Evolutionary conservation across 2,888 invertebrate species (phyloP).

Genomic region (Lasiommata megera): DNA sequence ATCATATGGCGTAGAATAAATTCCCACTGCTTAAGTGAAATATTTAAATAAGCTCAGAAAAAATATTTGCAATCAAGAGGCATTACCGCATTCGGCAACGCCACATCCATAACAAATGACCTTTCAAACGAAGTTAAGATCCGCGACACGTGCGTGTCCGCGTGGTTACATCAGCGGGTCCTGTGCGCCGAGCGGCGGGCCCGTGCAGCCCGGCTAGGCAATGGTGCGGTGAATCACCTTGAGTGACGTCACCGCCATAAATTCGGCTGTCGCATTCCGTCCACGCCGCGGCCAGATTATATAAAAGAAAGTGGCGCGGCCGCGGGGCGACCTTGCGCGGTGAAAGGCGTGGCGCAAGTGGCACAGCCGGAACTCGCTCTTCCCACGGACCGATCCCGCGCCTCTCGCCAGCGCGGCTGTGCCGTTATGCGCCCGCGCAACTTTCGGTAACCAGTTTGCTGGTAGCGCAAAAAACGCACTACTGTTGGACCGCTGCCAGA

Average conservation of each 20-base stretch:
- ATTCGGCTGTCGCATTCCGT: constrained; percentile 75
- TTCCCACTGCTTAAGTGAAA: background rate
- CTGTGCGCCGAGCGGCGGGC: constrained; percentile 14
- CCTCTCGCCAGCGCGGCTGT: constrained; percentile 49
- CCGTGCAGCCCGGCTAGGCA: constrained; percentile 27
- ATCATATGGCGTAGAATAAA: too few relatives aligned
- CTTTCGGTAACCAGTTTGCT: constrained; percentile 65
- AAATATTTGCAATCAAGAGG: background rate
- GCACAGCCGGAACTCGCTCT: constrained; percentile 77
- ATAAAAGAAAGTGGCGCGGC: constrained; percentile 80
- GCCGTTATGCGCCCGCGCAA: constrained; percentile 55
- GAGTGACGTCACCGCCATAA: constrained; percentile 70
- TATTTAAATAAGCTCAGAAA: background rate
- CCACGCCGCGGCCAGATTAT: constrained; percentile 56
- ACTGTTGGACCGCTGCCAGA: constrained; percentile 30
- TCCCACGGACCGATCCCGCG: constrained; percentile 68
- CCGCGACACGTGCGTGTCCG: constrained; percentile 17
- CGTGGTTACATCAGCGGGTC: constrained; percentile 21
- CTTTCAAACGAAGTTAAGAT: constrained; percentile 18
- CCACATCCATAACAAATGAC: constrained; percentile 3
- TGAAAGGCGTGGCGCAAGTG: constrained; percentile 77
- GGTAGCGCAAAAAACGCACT: constrained; percentile 50
- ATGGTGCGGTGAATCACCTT: constrained; percentile 61
- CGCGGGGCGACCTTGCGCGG: constrained; percentile 75
- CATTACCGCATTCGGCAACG: background rate